Evolutionary conservation across 2,797 vertebrate species (phyloP).

Genomic region (Sebastes itinus): DNA sequence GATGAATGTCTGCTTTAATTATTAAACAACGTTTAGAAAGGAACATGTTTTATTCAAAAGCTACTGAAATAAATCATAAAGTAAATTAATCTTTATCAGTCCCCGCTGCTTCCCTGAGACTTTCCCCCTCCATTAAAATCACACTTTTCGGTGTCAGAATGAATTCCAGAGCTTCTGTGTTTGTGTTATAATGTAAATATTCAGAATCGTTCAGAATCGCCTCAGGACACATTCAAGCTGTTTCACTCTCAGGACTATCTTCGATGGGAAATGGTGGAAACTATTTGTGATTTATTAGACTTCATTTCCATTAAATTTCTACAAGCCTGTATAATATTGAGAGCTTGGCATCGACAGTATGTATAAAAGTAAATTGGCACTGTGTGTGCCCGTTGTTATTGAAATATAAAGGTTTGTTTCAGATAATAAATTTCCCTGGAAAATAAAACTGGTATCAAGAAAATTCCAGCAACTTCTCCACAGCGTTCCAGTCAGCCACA

Average conservation of each 20-base stretch:
- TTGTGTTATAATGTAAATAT: slow-evolving; percentile 41
- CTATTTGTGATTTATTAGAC: slow-evolving; percentile 11
- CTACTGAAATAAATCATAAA: not conserved
- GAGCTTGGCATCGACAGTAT: slow-evolving; percentile 2
- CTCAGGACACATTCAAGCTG: slow-evolving; percentile 22
- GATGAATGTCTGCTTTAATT: not conserved
- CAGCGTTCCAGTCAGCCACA: not conserved
- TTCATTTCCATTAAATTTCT: slow-evolving; percentile 13
- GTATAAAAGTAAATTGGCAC: not conserved
- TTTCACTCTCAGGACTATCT: not conserved
- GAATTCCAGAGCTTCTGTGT: slow-evolving; percentile 46
- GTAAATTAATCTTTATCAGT: not conserved
- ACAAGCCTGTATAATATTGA: not conserved
- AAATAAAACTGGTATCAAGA: not conserved
- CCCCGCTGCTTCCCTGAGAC: not conserved
- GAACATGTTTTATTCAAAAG: not conserved
- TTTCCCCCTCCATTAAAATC: slow-evolving; percentile 6
- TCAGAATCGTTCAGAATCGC: not conserved
- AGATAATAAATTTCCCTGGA: not conserved
- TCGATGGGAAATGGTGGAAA: slow-evolving; percentile 22
- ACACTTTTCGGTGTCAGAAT: slow-evolving; percentile 22
- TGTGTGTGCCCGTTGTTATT: not conserved
- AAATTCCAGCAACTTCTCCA: not conserved
- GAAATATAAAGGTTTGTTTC: not conserved
- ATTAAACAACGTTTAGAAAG: not conserved